Evolutionary conservation across 2,888 invertebrate species (phyloP), one percentile per base, ranked within the genome.

Genomic region (Lepidonotus clava): DNA sequence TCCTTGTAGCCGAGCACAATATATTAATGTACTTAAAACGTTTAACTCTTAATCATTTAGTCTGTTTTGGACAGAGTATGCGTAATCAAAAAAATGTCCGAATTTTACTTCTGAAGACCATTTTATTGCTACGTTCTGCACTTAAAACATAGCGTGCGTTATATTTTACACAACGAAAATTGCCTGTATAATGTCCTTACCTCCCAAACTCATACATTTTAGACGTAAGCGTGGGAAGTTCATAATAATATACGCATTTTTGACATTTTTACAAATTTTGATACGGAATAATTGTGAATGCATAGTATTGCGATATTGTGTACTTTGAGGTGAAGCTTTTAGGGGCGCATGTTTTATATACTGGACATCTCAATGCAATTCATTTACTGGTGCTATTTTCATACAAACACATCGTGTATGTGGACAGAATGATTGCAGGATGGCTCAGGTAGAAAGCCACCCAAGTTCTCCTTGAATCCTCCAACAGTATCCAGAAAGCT

Each of bases 301-400:
- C 18, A 71, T 38, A 71, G 38, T 71, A 21, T 38, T 71, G 36
- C 36, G 61, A 24, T 61, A 11, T 24, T n/a, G 61, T 61, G 24
- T 61, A 61, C 61, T 61, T 61, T 32, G 0, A 61, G 61, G 24
- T 28, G 0, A n/a, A 38, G 71, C 71, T 36, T 18, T 8, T 38
- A 71, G 71, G 38, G 71, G 36, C 28, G 32, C 1, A 61, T 61
- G 32, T 24, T 76, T 76, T 8, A 21, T 76, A 76, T 40, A 34
- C 76, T 21, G 18, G 40, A 76, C 76, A 38, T 76, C 46, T 80
- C 80, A 80, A 76, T 76, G 80, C 80, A 32, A 41, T 51, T 80
- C 80, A 80, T 46, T 28, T 32, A 24, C 80, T 80, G 80, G 80
- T 80, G 80, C 80, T 80, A 80, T 80, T 80, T 80, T 46, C 80